A percentile compares a stretch with the other conserved stretches of the same genome.
These are phyloP conservation scores for Bos taurus DNA, from an alignment of 2,113 vertebrate genomes.

Conservation along the genomic window DNA sequence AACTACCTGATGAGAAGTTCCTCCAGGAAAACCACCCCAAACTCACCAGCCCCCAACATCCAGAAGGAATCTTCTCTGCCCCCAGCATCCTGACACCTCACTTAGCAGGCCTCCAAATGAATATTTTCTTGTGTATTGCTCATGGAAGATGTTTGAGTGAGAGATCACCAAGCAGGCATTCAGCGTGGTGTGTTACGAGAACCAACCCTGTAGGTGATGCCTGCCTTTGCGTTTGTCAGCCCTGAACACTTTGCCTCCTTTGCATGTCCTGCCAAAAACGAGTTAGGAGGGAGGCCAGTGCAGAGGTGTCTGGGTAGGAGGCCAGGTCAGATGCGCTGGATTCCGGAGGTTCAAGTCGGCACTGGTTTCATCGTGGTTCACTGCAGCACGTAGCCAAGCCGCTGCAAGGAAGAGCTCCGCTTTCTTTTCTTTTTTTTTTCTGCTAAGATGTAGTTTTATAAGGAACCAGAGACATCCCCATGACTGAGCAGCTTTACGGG, in stretches of 20 bases:
- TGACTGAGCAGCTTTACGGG: background rate
- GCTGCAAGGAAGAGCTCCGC: background rate
- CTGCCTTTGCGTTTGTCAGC: too few species aligned
- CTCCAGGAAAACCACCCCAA: background rate
- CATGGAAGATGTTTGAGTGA: background rate
- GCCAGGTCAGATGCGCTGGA: background rate
- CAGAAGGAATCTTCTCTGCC: background rate
- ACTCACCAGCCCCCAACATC: background rate
- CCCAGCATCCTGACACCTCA: fast-evolving
- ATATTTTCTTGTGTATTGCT: background rate
- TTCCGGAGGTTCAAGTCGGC: background rate
- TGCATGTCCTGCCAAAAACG: background rate
- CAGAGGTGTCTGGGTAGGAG: background rate
- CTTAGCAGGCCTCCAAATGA: background rate
- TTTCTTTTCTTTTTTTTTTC: background rate
- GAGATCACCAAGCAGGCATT: background rate
- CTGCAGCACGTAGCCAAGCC: background rate
- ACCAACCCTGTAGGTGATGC: background rate
- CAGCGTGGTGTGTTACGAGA: fast-evolving
- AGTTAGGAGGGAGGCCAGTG: background rate
- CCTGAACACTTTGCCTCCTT: background rate
- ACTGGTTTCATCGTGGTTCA: background rate
- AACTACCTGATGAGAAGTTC: background rate
- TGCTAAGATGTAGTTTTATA: background rate
- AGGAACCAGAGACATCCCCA: background rate